Conservation (phyloP, 1,140 invertebrate species). For the Bemisia tabaci region DNA sequence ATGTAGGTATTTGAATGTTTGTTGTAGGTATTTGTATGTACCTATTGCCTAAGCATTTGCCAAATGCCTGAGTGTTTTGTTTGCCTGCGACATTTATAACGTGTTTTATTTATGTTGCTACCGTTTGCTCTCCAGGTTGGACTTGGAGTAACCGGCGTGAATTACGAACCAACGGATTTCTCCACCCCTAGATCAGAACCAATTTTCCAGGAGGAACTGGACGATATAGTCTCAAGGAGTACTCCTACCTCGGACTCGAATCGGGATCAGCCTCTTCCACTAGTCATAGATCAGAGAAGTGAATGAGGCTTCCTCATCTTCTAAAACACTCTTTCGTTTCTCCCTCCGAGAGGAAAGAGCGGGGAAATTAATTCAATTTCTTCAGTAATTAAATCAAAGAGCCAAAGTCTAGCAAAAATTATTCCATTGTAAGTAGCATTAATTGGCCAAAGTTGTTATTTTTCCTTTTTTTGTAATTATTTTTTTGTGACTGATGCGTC, state of each 20-base stretch:
- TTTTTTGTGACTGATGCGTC: neutral
- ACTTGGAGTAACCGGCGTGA: slow-evolving; percentile 46
- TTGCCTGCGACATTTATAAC: no score
- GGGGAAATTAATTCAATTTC: no score
- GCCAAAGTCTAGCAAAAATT: neutral
- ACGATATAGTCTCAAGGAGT: slow-evolving; percentile 26
- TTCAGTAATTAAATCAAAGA: neutral
- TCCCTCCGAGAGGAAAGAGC: neutral
- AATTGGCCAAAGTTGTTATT: neutral
- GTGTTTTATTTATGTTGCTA: no score
- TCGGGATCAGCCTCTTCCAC: slow-evolving; percentile 15
- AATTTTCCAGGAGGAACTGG: slow-evolving; percentile 28
- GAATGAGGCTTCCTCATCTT: slow-evolving; percentile 1
- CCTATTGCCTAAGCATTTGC: no score
- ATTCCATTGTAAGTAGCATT: neutral
- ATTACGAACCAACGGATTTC: slow-evolving; percentile 37
- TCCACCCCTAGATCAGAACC: slow-evolving; percentile 18
- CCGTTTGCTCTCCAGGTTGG: slow-evolving; percentile 31
- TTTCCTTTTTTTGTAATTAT: neutral
- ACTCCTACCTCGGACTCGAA: slow-evolving; percentile 8
- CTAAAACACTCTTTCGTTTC: neutral
- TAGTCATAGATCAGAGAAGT: slow-evolving; percentile 18
- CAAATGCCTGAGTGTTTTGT: no score
- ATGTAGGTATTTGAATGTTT: no score
- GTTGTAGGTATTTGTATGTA: no score